Percentiles rank a stretch among this genome's conserved stretches.
Evolutionary conservation across 2,113 vertebrate genomes (phyloP).

Genomic region (Catharus bicknelli): DNA sequence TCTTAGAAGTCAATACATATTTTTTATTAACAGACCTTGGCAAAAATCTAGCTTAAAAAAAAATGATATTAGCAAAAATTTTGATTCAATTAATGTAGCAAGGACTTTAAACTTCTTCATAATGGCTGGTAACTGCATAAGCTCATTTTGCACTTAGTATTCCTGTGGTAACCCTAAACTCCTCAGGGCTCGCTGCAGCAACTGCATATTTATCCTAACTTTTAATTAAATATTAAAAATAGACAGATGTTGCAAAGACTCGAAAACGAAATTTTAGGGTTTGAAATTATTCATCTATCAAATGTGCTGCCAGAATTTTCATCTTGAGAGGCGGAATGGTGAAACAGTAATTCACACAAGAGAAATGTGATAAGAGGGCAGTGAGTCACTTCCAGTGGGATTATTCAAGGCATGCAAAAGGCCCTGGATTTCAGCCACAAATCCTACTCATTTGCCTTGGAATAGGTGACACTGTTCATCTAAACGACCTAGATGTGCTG

Average conservation of each 20-base stretch:
- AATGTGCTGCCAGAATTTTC: not conserved
- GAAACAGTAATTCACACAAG: not conserved
- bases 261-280: not conserved
- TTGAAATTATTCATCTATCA: not conserved
- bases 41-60: not conserved
- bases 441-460: slow-evolving; percentile 19
- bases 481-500: not conserved
- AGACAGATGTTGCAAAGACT: not conserved
- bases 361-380: not conserved
- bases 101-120: not conserved
- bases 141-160: not conserved
- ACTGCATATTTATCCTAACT: not conserved
- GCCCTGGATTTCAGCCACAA: not conserved
- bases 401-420: not conserved
- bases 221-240: not conserved
- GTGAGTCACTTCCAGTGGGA: not conserved
- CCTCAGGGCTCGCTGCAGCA: not conserved
- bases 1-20: not conserved
- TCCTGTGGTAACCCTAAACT: not conserved
- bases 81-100: not conserved
- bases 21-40: not conserved
- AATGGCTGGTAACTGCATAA: not conserved
- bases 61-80: not conserved
- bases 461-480: not conserved
- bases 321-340: not conserved